A percentile compares a stretch with the other conserved stretches of the same genome.
Evolutionary conservation across 2,888 invertebrate species (phyloP).

Genomic region (Caenorhabditis parvicauda): DNA sequence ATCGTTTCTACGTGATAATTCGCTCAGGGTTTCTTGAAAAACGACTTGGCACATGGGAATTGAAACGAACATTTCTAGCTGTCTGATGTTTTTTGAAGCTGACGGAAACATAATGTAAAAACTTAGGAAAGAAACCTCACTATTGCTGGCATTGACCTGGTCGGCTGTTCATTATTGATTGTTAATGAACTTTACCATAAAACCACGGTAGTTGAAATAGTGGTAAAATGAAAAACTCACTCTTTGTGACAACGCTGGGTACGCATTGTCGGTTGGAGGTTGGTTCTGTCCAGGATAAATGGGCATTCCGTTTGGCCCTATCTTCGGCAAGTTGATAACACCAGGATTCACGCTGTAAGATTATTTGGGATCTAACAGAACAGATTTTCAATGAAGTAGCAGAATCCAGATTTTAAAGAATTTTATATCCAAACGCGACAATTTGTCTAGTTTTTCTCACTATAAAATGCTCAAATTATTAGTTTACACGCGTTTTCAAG

Average conservation of each 20-base stretch:
- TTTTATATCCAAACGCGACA: no score
- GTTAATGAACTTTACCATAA: conserved; percentile 7
- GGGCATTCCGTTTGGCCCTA: conserved; percentile 44
- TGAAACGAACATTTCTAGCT: no score
- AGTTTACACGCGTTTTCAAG: no score
- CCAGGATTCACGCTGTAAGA: conserved; percentile 21
- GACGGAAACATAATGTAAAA: no score
- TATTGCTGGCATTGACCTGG: conserved; percentile 3
- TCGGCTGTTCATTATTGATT: not conserved
- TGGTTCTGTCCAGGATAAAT: conserved; percentile 10
- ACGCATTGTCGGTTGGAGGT: conserved; percentile 6
- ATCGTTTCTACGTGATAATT: no score
- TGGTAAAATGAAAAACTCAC: conserved; percentile 11
- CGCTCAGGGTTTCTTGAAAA: no score
- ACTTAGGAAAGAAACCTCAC: no score
- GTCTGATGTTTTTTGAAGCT: no score
- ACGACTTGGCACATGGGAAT: no score
- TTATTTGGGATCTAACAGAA: not conserved
- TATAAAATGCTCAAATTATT: no score
- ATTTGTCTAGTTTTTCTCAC: no score
- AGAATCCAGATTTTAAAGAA: no score
- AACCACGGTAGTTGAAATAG: conserved; percentile 6
- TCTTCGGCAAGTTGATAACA: conserved; percentile 38
- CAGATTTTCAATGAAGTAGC: not conserved
- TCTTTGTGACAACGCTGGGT: conserved; percentile 39